Base-by-base conservation (phyloP, 1,140 invertebrate genomes). In the Eupristina koningsbergeri region DNA sequence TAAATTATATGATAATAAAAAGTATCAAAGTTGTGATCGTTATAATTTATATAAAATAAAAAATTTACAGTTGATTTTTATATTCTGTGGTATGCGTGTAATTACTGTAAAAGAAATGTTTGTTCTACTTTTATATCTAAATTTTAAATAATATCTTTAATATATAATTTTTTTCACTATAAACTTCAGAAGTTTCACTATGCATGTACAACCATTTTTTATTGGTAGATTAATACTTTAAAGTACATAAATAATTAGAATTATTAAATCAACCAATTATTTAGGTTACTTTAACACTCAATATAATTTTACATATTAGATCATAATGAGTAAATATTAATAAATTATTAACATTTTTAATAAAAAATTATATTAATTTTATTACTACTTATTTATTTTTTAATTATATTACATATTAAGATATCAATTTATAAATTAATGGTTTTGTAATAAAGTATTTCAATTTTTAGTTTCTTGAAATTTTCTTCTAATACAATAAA, bases 31-130 rank as follows among this genome's bases (percentile, higher is more conserved):
- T 67, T 26, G 5, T 77, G 36, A 78, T 78, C 61, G 71, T 74
- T 74, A n/a, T 61, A 34, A 8, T 61, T 45, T 0, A 29, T 71
- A 83, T 71, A 78, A 83, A 78, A 83, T 71, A 58, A 47, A 75
- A 74, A 81, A 47, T 75, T 41, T 71, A 9, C 11, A 26, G 31
- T 47, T 74, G 8, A 50, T 13, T 8, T 15, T 50, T 17, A 50
- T 17, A 50, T 50, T 50, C 9, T 50, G 17, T 17, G 17, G 8
- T 50, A 50, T 50, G 17, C 17, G 17, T 50, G 8, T 2, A 50
- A 50, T 17, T 50, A 50, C 15, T 50, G 13, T 50, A 50, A 73
- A 69, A 67, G 39, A 80, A 80, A 47, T 69, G 50, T 50, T 67
- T 61, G 36, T 39, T 47, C 50, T 11, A 36, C 13, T 53, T 34